Base-by-base conservation (phyloP, 1,140 invertebrate species). In the Portunus trituberculatus region DNA sequence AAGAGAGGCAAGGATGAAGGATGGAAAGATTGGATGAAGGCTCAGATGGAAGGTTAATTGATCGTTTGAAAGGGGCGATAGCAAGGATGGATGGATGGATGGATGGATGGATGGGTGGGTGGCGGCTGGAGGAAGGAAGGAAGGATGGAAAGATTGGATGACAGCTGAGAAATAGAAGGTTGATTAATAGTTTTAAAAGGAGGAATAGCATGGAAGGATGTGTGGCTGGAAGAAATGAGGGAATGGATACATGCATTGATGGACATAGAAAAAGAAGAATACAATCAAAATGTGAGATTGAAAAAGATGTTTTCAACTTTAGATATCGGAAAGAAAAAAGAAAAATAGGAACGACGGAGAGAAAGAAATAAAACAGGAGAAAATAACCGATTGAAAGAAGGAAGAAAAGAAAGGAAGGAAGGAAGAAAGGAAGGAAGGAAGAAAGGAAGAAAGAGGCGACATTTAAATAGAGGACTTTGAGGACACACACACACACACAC, bases 331-430 rank as follows among this genome's bases (percentile, higher is more conserved):
- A 32, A 31, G 45, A 39, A 52, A 32, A 39, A 52, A 39, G 48
- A 31, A 8, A 20, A 28, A 32, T 7, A 31, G 45, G n/a, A 52
- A 45, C 12, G 45, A 32, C 6, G 45, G n/a, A 91, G 0, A 20
- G 46, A 45, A 39, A 39, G 14, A 32, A 91, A 12, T 76, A 76
- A 12, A 31, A 31, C 10, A 39, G 84, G 20, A 87, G 84, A 87
- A 87, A n/a, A 87, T 3, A 45, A 39, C 29, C 8, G 39, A 39
- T 2, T 39, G 84, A 39, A 39, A 39, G 39, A 39, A 39, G 39
- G 39, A 87, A n/a, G 52, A 59, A 59, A 76, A 8, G 59, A 32
- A 82, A 92, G 48, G 82, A 31, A 76, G 28, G 45, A 92, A 92
- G 59, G 46, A 28, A 76, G 59, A 7, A n/a, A 92, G 59, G 76